Percentiles rank a stretch among this genome's conserved stretches.
Conservation (phyloP, 2,797 vertebrate genomes). For the Myiotriccus ornatus region DNA sequence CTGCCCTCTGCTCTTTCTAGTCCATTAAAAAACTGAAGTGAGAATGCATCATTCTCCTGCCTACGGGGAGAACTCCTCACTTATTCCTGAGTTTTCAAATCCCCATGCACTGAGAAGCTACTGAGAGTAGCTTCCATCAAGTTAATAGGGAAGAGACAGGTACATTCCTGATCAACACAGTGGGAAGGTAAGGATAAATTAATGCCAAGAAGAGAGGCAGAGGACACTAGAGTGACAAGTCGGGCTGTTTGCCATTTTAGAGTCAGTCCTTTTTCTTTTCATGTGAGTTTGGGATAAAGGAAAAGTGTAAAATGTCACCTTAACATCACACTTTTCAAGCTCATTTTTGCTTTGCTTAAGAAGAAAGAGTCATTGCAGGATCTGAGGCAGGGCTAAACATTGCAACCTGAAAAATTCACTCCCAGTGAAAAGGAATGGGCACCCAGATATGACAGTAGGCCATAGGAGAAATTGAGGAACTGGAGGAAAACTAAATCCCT, state of each 20-base stretch:
- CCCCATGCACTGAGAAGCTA: fast-evolving
- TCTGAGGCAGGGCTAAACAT: not conserved
- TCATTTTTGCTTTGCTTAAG: not conserved
- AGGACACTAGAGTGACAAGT: not conserved
- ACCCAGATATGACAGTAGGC: not conserved
- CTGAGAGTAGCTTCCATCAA: not conserved
- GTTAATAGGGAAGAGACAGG: not conserved
- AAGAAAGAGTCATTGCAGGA: not conserved
- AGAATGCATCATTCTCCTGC: not conserved
- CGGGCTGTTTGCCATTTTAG: not conserved
- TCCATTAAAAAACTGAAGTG: not conserved
- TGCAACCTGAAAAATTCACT: not conserved
- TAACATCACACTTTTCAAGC: not conserved
- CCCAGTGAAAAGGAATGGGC: not conserved
- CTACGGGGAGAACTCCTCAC: not conserved
- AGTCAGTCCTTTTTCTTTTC: not conserved
- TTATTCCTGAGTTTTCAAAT: not conserved
- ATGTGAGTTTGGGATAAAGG: not conserved
- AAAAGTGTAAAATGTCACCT: not conserved
- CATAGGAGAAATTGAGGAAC: not conserved
- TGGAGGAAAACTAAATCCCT: not conserved
- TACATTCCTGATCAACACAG: not conserved
- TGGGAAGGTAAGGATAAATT: not conserved
- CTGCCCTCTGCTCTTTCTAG: not conserved
- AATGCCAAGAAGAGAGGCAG: not conserved